Base-by-base conservation (phyloP, 1,140 invertebrate species). In the Polyergus mexicanus region DNA sequence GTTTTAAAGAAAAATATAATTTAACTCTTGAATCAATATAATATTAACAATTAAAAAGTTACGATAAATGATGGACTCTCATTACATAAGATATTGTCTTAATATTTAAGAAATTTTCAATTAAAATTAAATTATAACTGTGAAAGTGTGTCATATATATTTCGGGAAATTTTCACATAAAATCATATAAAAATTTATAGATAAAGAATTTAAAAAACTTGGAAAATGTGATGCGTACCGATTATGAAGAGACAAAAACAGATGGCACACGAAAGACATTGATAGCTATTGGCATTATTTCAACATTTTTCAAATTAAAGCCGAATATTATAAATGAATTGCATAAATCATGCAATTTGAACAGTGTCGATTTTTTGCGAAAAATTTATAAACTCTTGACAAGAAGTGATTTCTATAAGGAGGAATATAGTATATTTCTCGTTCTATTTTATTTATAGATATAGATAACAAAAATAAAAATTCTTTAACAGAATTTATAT, bases 351-450 rank as follows among this genome's bases (percentile, higher is more conserved):
- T 86, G 74, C 41, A 75, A 90, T 22, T 89, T 89, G 1, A 87
- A 93, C 41, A 89, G 92, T 8, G 89, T 93, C 0, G 63, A 91
- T 75, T 94, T 95, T 86, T 65, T 95, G 8, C 86, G 81, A 44
- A 93, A 94, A 86, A 88, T 93, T 77, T 95, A 95, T 65, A 93
- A 90, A 47, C 88, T 87, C 22, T 58, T 94, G n/a, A 90, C 86
- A 4, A 94, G 94, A 41, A 89, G 88, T 87, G 93, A 93, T 86
- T 94, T 95, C 71, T 92, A 92, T 69, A 85, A 94, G 0, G 93
- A 95, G 77, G 68, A 84, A 68, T 91, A 93, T 10, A 94, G 94
- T 95, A 86, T 75, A 7, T 51, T 19, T 65, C 11, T 56, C 28
- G 4, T 32, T 22, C 28, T 74, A 7, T 63, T 25, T 25, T 47